A percentile compares a stretch with the other conserved stretches of the same genome.
Conservation (phyloP, 2,888 invertebrate genomes). For the Xestia sexstrigata region DNA sequence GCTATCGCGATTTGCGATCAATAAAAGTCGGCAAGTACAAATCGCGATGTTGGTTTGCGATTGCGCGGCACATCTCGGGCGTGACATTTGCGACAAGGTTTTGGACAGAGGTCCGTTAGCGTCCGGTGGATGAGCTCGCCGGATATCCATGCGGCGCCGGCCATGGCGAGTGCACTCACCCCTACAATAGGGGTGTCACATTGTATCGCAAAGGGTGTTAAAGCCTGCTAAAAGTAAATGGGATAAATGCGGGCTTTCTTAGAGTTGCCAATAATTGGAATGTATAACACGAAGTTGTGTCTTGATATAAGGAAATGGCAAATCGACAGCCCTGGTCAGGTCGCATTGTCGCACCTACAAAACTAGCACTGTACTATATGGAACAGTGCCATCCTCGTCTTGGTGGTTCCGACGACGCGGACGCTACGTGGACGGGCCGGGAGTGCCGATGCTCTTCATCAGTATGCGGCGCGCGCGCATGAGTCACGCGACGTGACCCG, state of each 20-base stretch:
- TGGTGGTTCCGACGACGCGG: conserved; percentile 61
- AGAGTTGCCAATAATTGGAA: conserved; percentile 21
- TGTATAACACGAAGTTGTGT: conserved; percentile 31
- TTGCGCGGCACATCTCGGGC: conserved; percentile 58
- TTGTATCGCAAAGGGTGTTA: conserved; percentile 1
- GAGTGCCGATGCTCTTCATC: conserved; percentile 76
- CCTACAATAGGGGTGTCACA: conserved; percentile 65
- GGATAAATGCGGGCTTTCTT: not conserved
- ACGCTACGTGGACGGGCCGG: conserved; percentile 63
- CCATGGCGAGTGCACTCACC: conserved; percentile 73
- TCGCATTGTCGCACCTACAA: conserved; percentile 50
- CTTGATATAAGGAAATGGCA: conserved; percentile 32
- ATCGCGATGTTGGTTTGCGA: conserved; percentile 59
- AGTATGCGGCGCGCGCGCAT: conserved; percentile 82
- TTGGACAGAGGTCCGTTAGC: conserved; percentile 83
- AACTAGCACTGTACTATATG: conserved; percentile 58
- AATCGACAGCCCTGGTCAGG: conserved; percentile 56
- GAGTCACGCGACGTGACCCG: conserved; percentile 82
- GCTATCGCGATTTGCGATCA: conserved; percentile 59
- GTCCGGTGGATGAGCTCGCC: conserved; percentile 85
- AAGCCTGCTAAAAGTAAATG: not conserved
- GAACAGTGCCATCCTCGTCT: conserved; percentile 64
- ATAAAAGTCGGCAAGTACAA: conserved; percentile 52
- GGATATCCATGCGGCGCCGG: conserved; percentile 78
- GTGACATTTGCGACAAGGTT: conserved; percentile 72